These are phyloP conservation scores for Coregonus sp. DNA, from an alignment of 2,797 vertebrate species.

Conservation along the genomic window DNA sequence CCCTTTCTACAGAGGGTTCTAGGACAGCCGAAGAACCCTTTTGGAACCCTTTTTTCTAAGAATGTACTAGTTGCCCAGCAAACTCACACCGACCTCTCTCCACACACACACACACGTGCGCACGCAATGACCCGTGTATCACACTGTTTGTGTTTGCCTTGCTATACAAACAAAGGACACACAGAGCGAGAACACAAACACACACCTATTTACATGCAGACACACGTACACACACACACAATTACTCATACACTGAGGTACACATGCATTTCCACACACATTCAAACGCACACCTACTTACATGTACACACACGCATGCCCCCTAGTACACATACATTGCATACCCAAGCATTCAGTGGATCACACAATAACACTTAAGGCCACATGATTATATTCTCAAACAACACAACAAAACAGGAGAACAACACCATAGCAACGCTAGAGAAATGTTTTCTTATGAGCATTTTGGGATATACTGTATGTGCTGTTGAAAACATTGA, in stretches of 20 bases:
- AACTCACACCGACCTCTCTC: constrained; percentile 21
- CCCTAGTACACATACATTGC: constrained; percentile 57
- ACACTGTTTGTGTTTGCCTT: constrained; percentile 39
- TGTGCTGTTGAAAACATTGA: constrained; percentile 54
- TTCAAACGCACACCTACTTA: constrained; percentile 38
- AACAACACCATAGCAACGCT: constrained; percentile 65
- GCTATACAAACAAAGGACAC: constrained; percentile 29
- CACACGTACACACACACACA: constrained; percentile 29
- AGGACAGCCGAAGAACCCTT: too few relatives aligned
- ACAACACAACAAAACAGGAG: constrained; percentile 47
- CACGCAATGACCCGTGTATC: constrained; percentile 9
- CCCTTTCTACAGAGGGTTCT: too few relatives aligned
- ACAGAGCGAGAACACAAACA: constrained; percentile 3
- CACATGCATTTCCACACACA: constrained; percentile 23
- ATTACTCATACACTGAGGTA: not conserved
- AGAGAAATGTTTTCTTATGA: constrained; percentile 56
- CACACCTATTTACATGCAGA: constrained; percentile 5
- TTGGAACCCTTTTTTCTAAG: too few relatives aligned
- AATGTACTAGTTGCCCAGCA: not conserved
- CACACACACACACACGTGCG: constrained; percentile 34
- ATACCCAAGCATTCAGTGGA: not conserved
- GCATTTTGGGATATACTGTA: constrained; percentile 47
- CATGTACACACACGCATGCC: constrained; percentile 62
- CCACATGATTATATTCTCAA: constrained; percentile 49
- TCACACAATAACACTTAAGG: constrained; percentile 35